phyloP scores from a whole-genome alignment of 2,888 invertebrate species.

The Oligia latruncula region DNA sequence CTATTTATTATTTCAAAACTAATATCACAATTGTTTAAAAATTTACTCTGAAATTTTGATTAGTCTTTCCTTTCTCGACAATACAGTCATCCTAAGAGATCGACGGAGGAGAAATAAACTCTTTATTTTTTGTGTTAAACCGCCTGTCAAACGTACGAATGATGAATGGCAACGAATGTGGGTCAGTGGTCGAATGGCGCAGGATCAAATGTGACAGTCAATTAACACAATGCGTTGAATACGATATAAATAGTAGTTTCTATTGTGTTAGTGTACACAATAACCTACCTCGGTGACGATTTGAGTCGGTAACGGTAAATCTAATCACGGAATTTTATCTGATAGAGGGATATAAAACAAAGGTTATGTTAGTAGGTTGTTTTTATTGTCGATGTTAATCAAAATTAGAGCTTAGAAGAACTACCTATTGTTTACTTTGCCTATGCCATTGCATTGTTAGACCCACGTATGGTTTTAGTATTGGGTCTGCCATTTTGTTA shows the following conservation, averaged over 20 bases:
- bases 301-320: constrained; percentile 39
- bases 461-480: background rate
- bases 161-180: constrained; percentile 74
- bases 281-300: constrained; percentile 22
- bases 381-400: background rate
- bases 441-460: background rate
- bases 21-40: constrained; percentile 13
- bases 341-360: constrained; percentile 7
- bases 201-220: constrained; percentile 73
- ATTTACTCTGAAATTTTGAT: constrained; percentile 18
- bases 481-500: background rate
- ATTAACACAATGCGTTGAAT: constrained; percentile 70
- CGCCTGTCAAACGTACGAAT: constrained; percentile 51
- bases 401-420: background rate
- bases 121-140: constrained; percentile 50
- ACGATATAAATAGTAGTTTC: constrained; percentile 32
- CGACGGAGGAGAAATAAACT: constrained; percentile 32
- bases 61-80: constrained; percentile 42
- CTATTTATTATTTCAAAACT: background rate
- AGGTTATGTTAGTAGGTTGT: background rate
- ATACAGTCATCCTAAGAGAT: constrained; percentile 39
- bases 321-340: constrained; percentile 35
- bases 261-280: constrained; percentile 24
- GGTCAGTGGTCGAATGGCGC: constrained; percentile 72
- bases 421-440: background rate